Percentiles rank a stretch among this genome's conserved stretches.
These are phyloP conservation scores for Drosophila lowei DNA, from an alignment of 1,140 invertebrate genomes.

Conservation along the genomic window DNA sequence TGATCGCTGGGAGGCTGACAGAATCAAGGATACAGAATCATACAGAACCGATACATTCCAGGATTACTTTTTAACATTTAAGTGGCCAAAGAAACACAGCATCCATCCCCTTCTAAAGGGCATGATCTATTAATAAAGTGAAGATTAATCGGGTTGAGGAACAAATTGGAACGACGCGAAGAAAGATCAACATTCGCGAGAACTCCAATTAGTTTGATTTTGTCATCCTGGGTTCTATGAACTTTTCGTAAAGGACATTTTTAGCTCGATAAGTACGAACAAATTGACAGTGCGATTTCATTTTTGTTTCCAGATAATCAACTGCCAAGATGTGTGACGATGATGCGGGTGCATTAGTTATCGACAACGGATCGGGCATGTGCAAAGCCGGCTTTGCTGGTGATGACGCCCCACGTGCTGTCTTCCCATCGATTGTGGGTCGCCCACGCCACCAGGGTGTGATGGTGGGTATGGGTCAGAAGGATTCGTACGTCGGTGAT, in stretches of 20 bases:
- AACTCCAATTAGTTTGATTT: conserved; percentile 10
- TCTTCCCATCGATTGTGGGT: conserved; percentile 94
- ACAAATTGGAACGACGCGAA: too few species aligned
- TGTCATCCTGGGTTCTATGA: conserved; percentile 12
- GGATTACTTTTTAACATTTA: not conserved
- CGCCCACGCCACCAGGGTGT: conserved; percentile 94
- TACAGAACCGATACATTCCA: not conserved
- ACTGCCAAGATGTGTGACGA: conserved; percentile 92
- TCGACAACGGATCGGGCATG: conserved; percentile 96
- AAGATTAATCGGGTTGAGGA: conserved; percentile 11
- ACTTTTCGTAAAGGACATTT: not conserved
- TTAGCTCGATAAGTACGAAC: not conserved
- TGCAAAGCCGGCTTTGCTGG: conserved; percentile 96
- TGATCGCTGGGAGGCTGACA: not conserved
- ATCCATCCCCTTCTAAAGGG: not conserved
- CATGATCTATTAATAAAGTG: conserved; percentile 34
- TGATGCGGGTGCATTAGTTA: conserved; percentile 93
- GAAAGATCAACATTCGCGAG: not conserved
- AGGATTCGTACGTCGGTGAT: conserved; percentile 95
- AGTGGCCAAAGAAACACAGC: not conserved
- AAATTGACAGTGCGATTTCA: not conserved
- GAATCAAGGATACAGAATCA: conserved; percentile 12
- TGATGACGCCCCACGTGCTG: conserved; percentile 93
- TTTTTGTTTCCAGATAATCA: conserved; percentile 59
- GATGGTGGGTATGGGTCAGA: conserved; percentile 98